Percentiles rank a stretch among this genome's conserved stretches.
These are phyloP conservation scores for Puma concolor DNA, from an alignment of 2,113 vertebrate species.

Conservation along the genomic window DNA sequence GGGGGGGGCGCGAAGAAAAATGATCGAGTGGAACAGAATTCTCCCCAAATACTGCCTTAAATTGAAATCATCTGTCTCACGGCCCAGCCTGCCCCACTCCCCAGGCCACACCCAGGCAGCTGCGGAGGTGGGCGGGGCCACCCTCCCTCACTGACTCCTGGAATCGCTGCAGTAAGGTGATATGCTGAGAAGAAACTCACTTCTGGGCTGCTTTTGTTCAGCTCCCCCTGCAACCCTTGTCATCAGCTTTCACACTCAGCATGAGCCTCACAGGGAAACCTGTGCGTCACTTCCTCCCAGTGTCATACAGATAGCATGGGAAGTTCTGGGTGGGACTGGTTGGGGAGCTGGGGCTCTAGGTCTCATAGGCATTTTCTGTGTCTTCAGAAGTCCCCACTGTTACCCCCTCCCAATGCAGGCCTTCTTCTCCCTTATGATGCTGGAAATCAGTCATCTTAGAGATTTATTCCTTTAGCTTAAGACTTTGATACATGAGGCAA, in stretches of 20 bases:
- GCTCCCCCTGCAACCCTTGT: not conserved
- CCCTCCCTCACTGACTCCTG: not conserved
- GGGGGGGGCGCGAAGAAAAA: slow-evolving; percentile 51
- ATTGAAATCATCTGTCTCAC: slow-evolving; percentile 61
- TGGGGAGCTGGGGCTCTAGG: not conserved
- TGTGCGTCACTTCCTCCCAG: not conserved
- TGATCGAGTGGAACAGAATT: slow-evolving; percentile 54
- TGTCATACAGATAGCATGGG: not conserved
- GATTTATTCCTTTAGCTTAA: not conserved
- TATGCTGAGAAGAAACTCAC: slow-evolving; percentile 62
- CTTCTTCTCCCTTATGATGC: not conserved
- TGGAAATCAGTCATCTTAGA: not conserved
- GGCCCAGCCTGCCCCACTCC: not conserved
- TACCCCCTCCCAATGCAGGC: not conserved
- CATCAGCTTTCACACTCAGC: not conserved
- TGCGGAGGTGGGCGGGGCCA: slow-evolving; percentile 54
- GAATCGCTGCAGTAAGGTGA: slow-evolving; percentile 67
- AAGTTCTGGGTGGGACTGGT: not conserved
- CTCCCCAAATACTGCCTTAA: slow-evolving; percentile 66
- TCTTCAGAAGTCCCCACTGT: not conserved
- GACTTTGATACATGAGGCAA: not conserved
- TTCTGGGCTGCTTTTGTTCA: not conserved
- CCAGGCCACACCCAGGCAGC: slow-evolving; percentile 67
- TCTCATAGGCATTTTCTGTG: not conserved
- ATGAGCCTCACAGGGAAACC: not conserved